Base-by-base conservation (phyloP, 2,888 invertebrate species). In the Syritta pipiens region DNA sequence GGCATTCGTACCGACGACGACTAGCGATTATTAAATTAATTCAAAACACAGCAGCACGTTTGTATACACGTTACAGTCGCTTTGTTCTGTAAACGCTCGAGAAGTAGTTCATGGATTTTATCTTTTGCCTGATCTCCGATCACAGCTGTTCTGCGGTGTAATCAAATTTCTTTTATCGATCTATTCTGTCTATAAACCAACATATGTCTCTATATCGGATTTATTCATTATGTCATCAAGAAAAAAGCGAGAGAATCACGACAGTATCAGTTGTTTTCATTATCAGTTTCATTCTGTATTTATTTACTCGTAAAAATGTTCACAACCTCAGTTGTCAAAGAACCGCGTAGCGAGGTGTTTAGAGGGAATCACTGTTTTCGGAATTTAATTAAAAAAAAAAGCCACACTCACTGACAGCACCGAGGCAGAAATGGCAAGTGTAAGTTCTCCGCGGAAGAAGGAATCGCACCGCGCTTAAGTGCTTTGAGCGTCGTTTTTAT, bases 351-450 rank as follows among this genome's bases (percentile, higher is more conserved):
- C 5, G 17, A 60, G 7, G 28, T 22, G 35, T 65, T 60, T 55
- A 42, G 65, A 9, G 17, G n/a, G n/a, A n/a, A n/a, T n/a, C n/a
- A 65, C 35, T 10, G 12, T 48, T 3, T 1, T 20, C 5, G 4
- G 0, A 9, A 12, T 4, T 10, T 0, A 3, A 35, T 14, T 28
- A 12, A n/a, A 5, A 7, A 12, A 10, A 19, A 53, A 59, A 30
- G 1, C 7, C 0, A 4, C 37, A 40, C 40, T 20, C 20, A 3
- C n/a, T 19, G 35, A 3, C 37, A 1, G 37, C 17, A 17, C 7
- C 69, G 2, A 55, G 67, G 77, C 51, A 55, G 72, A 75, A 59
- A 82, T 82, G 82, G 63, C 81, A 82, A 81, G 81, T 81, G 75
- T 59, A 81, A 75, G 79, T 72, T 77, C 14, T 4, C 10, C 5